Evolutionary conservation across 2,113 vertebrate species (phyloP), one percentile per base, ranked within the genome.

Genomic region (Nycticebus coucang): DNA sequence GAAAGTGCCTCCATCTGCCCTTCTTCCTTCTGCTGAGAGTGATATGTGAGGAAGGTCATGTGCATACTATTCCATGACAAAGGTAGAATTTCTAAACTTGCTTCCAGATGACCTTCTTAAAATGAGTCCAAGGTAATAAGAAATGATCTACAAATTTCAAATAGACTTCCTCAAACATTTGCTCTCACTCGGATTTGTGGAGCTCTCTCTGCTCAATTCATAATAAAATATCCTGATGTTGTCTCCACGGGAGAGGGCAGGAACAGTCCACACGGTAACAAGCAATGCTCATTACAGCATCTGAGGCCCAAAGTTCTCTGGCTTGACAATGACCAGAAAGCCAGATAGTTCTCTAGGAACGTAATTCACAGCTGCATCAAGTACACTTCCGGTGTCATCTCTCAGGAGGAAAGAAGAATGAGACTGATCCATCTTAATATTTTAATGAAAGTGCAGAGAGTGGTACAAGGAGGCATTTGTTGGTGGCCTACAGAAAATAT

Each of bases 101-200:
- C 33, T 59, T 74, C 93, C 64, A 94, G 87, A 79, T 79, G 28
- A 17, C 72, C 18, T 77, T 94, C 71, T 93, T 95, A 72, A 88
- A 84, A 64, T 41, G 66, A 93, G 37, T 60, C 37, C 55, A 82
- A 35, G 60, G 33, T 81, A 24, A 50, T 68, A 94, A 92, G 35
- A 71, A 79, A 41, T 19, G 35, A 79, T 66, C 26, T 68, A 26
- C 59, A 28, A 7, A 28, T 89, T 91, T 89, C 69, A 86, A 57
- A 75, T 55, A 87, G 59, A 79, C n/a, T 72, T 55, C 13, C 33
- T 81, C 19, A 84, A 86, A 68, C 64, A 28, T n/a, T 60, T 59
- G 4, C 24, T 78, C 37, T 72, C 35, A 62, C 62, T 68, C 21
- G 30, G 21, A 10, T 75, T 26, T 1, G 6, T 21, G 26, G 41